Conservation (phyloP, 2,113 vertebrate species). For the Phalacrocorax carbo region DNA sequence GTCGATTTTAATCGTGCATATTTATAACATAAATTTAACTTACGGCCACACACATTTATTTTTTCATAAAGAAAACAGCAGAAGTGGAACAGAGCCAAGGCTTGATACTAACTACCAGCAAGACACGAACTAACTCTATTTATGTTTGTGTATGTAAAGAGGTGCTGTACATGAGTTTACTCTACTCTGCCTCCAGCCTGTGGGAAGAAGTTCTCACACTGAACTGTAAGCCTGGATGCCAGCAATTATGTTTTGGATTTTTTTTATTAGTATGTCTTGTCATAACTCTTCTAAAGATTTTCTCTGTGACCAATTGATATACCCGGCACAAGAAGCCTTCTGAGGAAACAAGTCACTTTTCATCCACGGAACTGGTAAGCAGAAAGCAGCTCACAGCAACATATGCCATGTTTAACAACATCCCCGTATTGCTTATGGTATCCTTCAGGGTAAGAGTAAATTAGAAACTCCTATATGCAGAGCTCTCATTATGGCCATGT, state of each 20-base stretch:
- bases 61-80: constrained; percentile 23
- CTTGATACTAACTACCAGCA: not conserved
- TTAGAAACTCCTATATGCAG: not conserved
- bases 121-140: not conserved
- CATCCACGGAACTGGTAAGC: not conserved
- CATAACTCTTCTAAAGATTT: not conserved
- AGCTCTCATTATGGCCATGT: not conserved
- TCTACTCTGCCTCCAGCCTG: not conserved
- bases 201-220: constrained; percentile 16
- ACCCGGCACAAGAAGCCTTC: not conserved
- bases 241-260: not conserved
- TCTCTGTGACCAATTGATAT: not conserved
- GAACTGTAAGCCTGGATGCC: not conserved
- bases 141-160: not conserved
- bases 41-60: not conserved
- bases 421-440: not conserved
- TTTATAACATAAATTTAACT: constrained; percentile 9
- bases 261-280: not conserved
- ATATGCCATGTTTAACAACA: not conserved
- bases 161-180: not conserved
- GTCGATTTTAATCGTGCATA: not conserved
- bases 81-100: constrained; percentile 1
- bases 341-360: not conserved
- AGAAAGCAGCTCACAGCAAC: not conserved
- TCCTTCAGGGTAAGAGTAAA: not conserved